Percentiles rank a stretch among this genome's conserved stretches.
Evolutionary conservation across 2,113 vertebrate genomes (phyloP).

Genomic region (Dicentrarchus labrax): DNA sequence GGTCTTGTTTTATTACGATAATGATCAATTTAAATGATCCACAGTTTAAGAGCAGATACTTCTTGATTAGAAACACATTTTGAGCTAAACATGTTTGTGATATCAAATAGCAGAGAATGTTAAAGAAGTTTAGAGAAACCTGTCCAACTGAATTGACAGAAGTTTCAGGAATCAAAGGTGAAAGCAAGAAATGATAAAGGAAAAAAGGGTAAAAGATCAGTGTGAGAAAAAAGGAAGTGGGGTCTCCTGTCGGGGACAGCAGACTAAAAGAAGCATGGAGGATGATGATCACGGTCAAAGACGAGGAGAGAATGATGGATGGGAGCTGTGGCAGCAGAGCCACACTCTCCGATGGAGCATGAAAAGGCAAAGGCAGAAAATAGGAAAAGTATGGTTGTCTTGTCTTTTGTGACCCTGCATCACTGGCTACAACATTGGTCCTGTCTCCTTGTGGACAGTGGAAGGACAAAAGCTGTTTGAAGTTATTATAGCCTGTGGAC

Average conservation of each 20-base stretch:
- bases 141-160: neutral
- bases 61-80: neutral
- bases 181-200: conserved; percentile 19
- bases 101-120: neutral
- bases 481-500: conserved; percentile 36
- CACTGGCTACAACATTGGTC: conserved; percentile 29
- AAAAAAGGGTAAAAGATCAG: conserved; percentile 11
- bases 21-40: neutral
- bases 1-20: neutral
- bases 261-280: conserved; percentile 42
- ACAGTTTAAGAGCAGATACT: neutral
- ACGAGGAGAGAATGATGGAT: conserved; percentile 73
- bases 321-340: conserved; percentile 46
- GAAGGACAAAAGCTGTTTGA: conserved; percentile 58
- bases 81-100: neutral
- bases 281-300: conserved; percentile 53
- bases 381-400: conserved; percentile 39
- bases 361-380: conserved; percentile 64
- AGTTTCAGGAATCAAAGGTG: conserved; percentile 27
- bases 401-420: conserved; percentile 49
- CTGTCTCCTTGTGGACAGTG: conserved; percentile 49
- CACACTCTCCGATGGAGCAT: conserved; percentile 55
- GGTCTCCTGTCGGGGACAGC: conserved; percentile 18
- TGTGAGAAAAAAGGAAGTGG: conserved; percentile 3
- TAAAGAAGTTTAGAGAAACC: neutral